phyloP scores from a whole-genome alignment of 2,113 vertebrate genomes.

The Psammodynastes pulverulentus region DNA sequence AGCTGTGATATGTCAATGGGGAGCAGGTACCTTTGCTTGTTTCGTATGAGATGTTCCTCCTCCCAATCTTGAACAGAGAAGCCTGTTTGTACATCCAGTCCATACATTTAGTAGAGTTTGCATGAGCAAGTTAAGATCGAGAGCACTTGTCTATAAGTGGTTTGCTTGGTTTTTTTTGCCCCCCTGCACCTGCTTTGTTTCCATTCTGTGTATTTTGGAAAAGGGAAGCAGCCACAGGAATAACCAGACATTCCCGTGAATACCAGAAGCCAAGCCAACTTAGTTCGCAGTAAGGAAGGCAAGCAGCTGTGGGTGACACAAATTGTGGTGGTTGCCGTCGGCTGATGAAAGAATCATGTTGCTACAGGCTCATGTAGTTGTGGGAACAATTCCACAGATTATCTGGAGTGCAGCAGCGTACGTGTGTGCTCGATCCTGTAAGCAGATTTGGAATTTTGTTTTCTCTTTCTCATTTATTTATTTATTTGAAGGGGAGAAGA shows the following conservation, averaged over 20 bases:
- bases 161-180: background rate
- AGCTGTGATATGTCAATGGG: fast-evolving
- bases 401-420: background rate
- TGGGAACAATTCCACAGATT: background rate
- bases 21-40: background rate
- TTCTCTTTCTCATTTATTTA: background rate
- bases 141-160: fast-evolving
- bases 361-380: background rate
- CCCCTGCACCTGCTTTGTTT: background rate
- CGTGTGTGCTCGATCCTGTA: fast-evolving
- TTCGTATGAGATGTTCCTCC: background rate
- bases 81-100: background rate
- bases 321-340: background rate
- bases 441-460: background rate
- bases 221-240: background rate
- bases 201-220: fast-evolving
- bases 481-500: background rate
- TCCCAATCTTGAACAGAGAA: fast-evolving
- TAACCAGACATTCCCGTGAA: background rate
- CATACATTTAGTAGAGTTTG: fast-evolving
- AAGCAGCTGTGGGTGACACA: background rate
- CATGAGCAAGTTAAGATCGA: background rate
- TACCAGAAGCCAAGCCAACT: background rate
- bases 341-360: background rate
- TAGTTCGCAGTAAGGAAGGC: background rate